Conservation (phyloP, 2,797 vertebrate species). For the Picus viridis region DNA sequence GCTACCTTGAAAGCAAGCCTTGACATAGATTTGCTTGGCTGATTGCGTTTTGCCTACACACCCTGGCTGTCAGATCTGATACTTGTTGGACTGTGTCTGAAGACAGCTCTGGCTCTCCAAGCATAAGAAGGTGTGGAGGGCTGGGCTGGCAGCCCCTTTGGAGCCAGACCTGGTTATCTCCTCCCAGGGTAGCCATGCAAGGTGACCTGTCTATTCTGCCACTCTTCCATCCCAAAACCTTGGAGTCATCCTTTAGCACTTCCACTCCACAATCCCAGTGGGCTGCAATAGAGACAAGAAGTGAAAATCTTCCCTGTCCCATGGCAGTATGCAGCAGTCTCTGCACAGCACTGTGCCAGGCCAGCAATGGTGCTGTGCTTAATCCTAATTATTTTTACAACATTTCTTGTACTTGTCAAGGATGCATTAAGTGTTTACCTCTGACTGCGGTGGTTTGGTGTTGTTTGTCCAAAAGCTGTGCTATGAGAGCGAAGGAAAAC, state of each 20-base stretch:
- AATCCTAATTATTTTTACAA: not conserved
- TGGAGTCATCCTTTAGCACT: not conserved
- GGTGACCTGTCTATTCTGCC: fast-evolving
- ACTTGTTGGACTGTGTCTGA: not conserved
- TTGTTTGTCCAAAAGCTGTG: not conserved
- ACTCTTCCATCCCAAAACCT: not conserved
- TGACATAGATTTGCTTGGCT: not conserved
- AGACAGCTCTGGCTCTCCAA: not conserved
- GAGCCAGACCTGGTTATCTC: not conserved
- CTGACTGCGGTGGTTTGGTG: not conserved
- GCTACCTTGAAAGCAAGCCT: not conserved
- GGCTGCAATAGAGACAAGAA: not conserved
- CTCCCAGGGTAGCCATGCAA: not conserved
- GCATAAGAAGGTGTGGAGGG: fast-evolving
- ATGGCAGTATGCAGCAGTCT: fast-evolving
- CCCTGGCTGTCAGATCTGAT: conserved; percentile 35
- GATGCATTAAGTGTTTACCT: not conserved
- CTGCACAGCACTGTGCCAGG: not conserved
- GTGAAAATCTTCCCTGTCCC: not conserved
- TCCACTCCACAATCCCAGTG: not conserved
- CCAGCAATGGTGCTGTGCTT: not conserved
- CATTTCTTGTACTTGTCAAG: conserved; percentile 23
- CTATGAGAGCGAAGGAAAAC: not conserved
- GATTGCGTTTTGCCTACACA: conserved; percentile 8
- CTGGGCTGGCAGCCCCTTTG: not conserved